These are phyloP conservation scores for Pseudomyrmex dendroicus DNA, from an alignment of 1,140 invertebrate genomes.

Conservation along the genomic window DNA sequence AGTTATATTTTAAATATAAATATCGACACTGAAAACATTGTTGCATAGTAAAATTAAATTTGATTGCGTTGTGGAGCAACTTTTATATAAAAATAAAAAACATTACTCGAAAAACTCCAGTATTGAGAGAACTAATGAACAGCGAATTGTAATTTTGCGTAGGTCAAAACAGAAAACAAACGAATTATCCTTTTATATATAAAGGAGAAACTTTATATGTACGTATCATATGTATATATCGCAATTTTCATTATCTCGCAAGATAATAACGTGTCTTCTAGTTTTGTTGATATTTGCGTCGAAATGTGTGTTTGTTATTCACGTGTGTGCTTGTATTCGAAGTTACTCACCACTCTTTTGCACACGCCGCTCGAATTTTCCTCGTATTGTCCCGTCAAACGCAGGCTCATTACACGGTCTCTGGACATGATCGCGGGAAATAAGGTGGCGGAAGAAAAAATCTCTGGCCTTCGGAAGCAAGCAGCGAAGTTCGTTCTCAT, in stretches of 20 bases:
- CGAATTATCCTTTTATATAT: constrained; percentile 2
- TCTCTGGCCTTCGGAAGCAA: constrained; percentile 16
- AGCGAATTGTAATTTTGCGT: constrained; percentile 1
- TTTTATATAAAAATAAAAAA: neutral
- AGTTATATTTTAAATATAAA: too few species aligned
- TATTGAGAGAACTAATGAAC: neutral
- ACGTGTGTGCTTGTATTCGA: neutral
- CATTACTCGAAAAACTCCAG: neutral
- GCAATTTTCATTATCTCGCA: too few species aligned
- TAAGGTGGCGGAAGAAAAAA: constrained; percentile 54
- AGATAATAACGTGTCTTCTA: neutral
- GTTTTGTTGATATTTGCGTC: neutral
- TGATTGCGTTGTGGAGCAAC: neutral
- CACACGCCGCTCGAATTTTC: neutral
- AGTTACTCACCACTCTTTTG: neutral
- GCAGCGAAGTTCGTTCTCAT: constrained; percentile 32
- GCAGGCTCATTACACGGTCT: constrained; percentile 3
- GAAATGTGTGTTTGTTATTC: neutral
- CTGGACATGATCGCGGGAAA: constrained; percentile 11
- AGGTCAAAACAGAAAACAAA: neutral
- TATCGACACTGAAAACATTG: neutral
- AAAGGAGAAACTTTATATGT: neutral
- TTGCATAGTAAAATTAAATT: neutral
- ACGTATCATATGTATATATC: too few species aligned
- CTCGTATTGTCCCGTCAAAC: neutral